These are phyloP conservation scores for Ceratosolen fusciceps DNA, from an alignment of 1,140 invertebrate genomes.

Conservation along the genomic window DNA sequence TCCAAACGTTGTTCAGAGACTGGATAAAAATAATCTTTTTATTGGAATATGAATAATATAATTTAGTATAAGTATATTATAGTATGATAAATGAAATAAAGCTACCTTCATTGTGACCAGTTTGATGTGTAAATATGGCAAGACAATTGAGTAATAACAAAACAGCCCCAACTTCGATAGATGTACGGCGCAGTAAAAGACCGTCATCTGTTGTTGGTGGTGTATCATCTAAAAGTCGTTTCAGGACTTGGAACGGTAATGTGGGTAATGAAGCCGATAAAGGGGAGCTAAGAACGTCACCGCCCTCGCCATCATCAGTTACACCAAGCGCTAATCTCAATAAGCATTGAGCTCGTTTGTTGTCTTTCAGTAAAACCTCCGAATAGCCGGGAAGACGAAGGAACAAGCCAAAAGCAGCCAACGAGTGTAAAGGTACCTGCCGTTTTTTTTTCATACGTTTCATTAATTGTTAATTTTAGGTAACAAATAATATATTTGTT, in stretches of 20 bases:
- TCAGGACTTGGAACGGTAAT: conserved; percentile 88
- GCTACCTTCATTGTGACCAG: conserved; percentile 61
- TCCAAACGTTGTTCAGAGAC: conserved; percentile 51
- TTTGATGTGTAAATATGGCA: conserved; percentile 90
- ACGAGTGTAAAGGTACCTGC: conserved; percentile 87
- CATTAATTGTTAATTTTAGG: too few species aligned
- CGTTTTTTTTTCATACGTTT: conserved; percentile 45
- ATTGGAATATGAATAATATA: background rate
- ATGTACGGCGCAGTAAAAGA: conserved; percentile 81
- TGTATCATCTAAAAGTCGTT: conserved; percentile 83
- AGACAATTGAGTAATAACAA: conserved; percentile 88
- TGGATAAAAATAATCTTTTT: conserved; percentile 17
- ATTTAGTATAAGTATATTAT: too few species aligned
- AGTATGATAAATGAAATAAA: background rate
- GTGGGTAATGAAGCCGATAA: conserved; percentile 85
- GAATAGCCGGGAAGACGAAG: conserved; percentile 90
- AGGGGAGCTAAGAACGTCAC: conserved; percentile 83
- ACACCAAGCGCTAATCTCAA: conserved; percentile 89
- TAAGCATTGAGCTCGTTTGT: conserved; percentile 87
- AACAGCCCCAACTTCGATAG: conserved; percentile 86
- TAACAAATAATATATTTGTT: too few species aligned
- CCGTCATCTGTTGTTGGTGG: conserved; percentile 88
- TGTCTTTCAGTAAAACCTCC: conserved; percentile 86
- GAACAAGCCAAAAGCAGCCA: conserved; percentile 91
- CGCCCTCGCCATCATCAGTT: conserved; percentile 91